These are phyloP conservation scores for Jacana jacana DNA, from an alignment of 2,113 vertebrate species.

Conservation along the genomic window DNA sequence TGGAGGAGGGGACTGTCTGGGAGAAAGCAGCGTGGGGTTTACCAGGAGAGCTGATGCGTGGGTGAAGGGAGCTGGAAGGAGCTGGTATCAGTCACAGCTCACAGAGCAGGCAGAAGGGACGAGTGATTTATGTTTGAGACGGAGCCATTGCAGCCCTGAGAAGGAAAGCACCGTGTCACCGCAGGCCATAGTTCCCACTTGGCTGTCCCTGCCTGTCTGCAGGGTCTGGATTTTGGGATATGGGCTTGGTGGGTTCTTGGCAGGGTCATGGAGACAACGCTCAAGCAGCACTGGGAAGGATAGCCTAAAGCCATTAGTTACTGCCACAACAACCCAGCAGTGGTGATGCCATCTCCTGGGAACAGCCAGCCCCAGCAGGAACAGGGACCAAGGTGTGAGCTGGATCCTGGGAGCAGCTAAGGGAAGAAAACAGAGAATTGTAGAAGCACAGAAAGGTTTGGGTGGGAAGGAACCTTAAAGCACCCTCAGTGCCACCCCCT, in stretches of 20 bases:
- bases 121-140: background rate
- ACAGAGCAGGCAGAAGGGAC: background rate
- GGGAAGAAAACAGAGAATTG: background rate
- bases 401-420: background rate
- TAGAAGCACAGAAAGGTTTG: background rate
- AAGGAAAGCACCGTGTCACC: accelerated
- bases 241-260: background rate
- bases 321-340: background rate
- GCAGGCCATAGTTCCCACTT: accelerated
- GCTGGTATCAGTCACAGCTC: background rate
- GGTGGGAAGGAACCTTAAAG: background rate
- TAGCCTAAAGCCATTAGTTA: accelerated
- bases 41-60: background rate
- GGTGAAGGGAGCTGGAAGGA: background rate
- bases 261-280: background rate
- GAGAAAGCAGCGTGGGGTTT: background rate
- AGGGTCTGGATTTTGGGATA: background rate
- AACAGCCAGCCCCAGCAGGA: background rate
- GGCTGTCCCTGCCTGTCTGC: background rate
- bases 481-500: background rate
- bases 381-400: background rate
- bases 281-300: background rate
- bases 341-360: background rate
- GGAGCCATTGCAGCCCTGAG: background rate
- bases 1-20: constrained; percentile 1